Conservation (phyloP, 2,797 vertebrate species). For the Lophius americanus region DNA sequence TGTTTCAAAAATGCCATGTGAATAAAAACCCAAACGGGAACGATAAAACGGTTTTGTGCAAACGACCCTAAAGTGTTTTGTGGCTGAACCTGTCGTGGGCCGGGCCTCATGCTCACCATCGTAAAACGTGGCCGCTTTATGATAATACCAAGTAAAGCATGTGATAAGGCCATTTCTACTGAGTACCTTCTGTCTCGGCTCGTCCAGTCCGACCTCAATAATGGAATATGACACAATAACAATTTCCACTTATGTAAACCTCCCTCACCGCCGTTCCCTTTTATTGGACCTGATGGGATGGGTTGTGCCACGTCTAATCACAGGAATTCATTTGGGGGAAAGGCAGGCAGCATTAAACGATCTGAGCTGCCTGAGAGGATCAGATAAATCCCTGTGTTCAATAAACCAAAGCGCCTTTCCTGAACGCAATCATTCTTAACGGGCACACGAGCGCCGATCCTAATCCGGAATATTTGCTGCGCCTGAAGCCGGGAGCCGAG, state of each 20-base stretch:
- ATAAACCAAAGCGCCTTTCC: constrained; percentile 83
- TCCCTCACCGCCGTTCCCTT: constrained; percentile 33
- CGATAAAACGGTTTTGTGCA: too few species aligned
- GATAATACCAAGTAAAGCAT: too few species aligned
- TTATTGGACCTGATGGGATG: constrained; percentile 65
- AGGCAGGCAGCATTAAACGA: constrained; percentile 80
- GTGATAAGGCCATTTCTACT: neutral
- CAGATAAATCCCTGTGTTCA: constrained; percentile 84
- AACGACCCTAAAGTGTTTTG: too few species aligned
- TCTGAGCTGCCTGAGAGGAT: constrained; percentile 83
- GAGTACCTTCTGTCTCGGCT: constrained; percentile 6
- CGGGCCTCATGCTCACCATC: too few species aligned
- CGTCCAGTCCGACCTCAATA: constrained; percentile 30
- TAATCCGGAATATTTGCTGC: constrained; percentile 82
- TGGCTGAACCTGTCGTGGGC: too few species aligned
- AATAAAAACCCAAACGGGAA: too few species aligned
- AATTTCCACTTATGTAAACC: constrained; percentile 59
- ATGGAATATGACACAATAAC: constrained; percentile 61
- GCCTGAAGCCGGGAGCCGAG: constrained; percentile 58
- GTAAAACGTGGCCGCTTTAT: too few species aligned
- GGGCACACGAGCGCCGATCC: constrained; percentile 78
- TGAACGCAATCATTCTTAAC: constrained; percentile 85
- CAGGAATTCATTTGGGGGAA: constrained; percentile 80
- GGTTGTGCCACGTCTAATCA: constrained; percentile 78
- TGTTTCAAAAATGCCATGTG: too few species aligned